These are phyloP conservation scores for Phrixothrix hirtus DNA, from an alignment of 2,888 invertebrate genomes.

Conservation along the genomic window DNA sequence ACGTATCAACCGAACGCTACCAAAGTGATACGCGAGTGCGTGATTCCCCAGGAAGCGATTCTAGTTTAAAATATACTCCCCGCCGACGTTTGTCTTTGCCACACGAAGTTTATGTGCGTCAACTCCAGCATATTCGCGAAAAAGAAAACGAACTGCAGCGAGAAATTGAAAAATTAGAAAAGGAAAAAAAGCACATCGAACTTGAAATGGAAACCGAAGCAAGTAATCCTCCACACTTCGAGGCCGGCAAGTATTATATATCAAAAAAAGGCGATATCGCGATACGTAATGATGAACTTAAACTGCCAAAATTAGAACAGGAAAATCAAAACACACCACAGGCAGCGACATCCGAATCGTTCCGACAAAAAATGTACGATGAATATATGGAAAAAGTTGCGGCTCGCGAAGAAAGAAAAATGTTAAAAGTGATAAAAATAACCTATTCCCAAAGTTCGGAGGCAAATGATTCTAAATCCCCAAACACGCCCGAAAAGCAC, in stretches of 20 bases:
- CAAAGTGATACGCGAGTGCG: conserved; percentile 21
- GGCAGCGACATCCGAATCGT: conserved; percentile 67
- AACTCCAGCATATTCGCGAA: conserved; percentile 67
- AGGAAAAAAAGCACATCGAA: conserved; percentile 56
- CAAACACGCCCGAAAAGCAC: conserved; percentile 35
- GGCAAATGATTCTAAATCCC: conserved; percentile 49
- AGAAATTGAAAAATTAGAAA: conserved; percentile 67
- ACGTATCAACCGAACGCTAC: conserved; percentile 11
- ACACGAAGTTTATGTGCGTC: conserved; percentile 65
- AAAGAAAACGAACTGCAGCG: conserved; percentile 71
- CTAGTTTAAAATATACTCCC: conserved; percentile 22
- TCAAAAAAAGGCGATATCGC: conserved; percentile 59
- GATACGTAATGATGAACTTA: conserved; percentile 39
- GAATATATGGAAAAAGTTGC: conserved; percentile 81
- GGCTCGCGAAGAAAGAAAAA: conserved; percentile 75
- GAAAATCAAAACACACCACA: conserved; percentile 45
- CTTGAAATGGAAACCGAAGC: conserved; percentile 52
- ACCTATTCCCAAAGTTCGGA: conserved; percentile 60
- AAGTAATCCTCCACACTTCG: conserved; percentile 56
- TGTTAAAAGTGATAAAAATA: conserved; percentile 80
- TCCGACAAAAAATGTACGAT: conserved; percentile 81
- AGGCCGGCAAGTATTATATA: conserved; percentile 55
- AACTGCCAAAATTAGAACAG: conserved; percentile 21
- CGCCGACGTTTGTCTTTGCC: conserved; percentile 64
- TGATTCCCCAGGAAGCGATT: conserved; percentile 15